These are phyloP conservation scores for Deilephila porcellus DNA, from an alignment of 2,888 invertebrate genomes.

Conservation along the genomic window DNA sequence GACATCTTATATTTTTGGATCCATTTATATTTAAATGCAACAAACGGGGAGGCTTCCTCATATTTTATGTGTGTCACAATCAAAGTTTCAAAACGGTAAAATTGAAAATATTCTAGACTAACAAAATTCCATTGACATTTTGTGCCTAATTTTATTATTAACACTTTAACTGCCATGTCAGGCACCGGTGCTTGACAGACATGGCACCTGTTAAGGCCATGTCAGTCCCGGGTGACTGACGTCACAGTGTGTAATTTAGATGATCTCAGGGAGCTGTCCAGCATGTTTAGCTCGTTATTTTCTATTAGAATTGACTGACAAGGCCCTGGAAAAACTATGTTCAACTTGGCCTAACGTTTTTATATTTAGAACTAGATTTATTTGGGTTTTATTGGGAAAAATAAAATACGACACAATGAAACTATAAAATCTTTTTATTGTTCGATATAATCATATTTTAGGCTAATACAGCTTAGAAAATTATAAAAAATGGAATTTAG, in stretches of 20 bases:
- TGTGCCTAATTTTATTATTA: background rate
- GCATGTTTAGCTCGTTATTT: conserved; percentile 36
- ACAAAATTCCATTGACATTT: too few species aligned
- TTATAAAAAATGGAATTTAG: background rate
- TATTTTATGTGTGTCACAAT: conserved; percentile 8
- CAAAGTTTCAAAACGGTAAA: background rate
- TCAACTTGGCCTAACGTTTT: conserved; percentile 27
- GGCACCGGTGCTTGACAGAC: conserved; percentile 37
- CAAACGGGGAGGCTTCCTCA: background rate
- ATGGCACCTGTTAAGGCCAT: conserved; percentile 36
- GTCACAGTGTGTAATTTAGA: conserved; percentile 34
- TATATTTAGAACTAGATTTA: too few species aligned
- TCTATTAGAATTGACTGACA: conserved; percentile 38
- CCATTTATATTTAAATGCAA: conserved; percentile 18
- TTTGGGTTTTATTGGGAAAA: too few species aligned
- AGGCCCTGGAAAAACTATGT: conserved; percentile 35
- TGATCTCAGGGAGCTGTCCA: conserved; percentile 32
- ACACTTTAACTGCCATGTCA: conserved; percentile 12
- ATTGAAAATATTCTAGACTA: background rate
- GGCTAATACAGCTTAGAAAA: conserved; percentile 29
- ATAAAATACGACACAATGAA: conserved; percentile 12
- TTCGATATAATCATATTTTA: conserved; percentile 31
- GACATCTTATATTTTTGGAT: conserved; percentile 11
- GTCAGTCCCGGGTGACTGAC: conserved; percentile 39
- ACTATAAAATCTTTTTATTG: conserved; percentile 18